These are phyloP conservation scores for Chlorodrepanis virens DNA, from an alignment of 2,113 vertebrate genomes.

Conservation along the genomic window DNA sequence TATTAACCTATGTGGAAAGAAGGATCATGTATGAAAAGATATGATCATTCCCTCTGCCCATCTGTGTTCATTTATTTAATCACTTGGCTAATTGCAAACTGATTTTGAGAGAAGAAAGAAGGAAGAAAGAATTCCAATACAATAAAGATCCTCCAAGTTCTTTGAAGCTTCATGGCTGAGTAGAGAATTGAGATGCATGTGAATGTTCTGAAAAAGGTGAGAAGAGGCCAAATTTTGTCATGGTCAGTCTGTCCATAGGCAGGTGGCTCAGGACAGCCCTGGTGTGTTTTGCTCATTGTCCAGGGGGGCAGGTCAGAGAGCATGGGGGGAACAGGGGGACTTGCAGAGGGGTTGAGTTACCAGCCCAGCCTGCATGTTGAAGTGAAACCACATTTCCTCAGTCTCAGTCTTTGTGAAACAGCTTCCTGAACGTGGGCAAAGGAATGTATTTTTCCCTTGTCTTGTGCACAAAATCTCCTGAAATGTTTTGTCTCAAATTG, in stretches of 20 bases:
- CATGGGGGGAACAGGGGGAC: rapidly evolving
- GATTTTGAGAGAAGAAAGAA: not conserved
- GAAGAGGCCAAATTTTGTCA: not conserved
- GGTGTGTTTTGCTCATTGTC: not conserved
- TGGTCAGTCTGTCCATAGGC: not conserved
- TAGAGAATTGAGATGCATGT: not conserved
- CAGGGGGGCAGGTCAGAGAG: not conserved
- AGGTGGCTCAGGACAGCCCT: not conserved
- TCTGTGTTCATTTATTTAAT: not conserved
- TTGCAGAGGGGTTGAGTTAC: not conserved
- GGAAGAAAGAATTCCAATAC: not conserved
- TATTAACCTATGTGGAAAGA: not conserved
- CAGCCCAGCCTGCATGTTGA: not conserved
- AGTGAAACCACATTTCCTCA: conserved; percentile 14
- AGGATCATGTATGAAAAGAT: not conserved
- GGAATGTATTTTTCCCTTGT: conserved; percentile 17
- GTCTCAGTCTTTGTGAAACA: not conserved
- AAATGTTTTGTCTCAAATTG: not conserved
- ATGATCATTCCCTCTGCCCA: not conserved
- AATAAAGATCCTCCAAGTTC: not conserved
- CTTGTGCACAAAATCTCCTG: not conserved
- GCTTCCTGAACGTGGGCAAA: conserved; percentile 7
- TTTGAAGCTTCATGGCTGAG: not conserved
- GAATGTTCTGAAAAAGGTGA: not conserved
- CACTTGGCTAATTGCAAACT: not conserved